Evolutionary conservation across 2,797 vertebrate genomes (phyloP).

Genomic region (Rhyacichthys aspro): DNA sequence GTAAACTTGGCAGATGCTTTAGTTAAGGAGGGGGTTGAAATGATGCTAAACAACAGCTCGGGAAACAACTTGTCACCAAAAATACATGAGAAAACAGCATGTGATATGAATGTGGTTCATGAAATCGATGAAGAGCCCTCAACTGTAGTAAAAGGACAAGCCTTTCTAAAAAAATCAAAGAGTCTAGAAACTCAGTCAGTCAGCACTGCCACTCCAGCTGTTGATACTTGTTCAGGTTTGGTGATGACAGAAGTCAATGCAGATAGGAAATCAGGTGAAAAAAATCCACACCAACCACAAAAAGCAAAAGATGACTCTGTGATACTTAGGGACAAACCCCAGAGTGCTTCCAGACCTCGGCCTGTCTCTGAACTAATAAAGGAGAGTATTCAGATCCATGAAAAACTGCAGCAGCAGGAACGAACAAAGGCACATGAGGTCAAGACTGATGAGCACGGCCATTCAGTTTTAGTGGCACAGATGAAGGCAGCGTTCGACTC

Average conservation of each 20-base stretch:
- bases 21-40: conserved; percentile 20
- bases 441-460: conserved; percentile 72
- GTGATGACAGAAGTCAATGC: conserved; percentile 22
- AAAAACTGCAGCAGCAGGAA: conserved; percentile 78
- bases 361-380: conserved; percentile 82
- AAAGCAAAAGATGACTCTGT: conserved; percentile 39
- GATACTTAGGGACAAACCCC: conserved; percentile 47
- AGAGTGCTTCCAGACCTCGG: conserved; percentile 58
- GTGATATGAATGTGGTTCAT: conserved; percentile 32
- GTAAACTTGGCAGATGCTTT: conserved; percentile 19
- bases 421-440: conserved; percentile 69
- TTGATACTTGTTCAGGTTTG: conserved; percentile 20
- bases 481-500: conserved; percentile 84
- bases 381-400: conserved; percentile 78
- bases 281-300: conserved; percentile 15
- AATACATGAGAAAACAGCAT: conserved; percentile 45
- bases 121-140: conserved; percentile 48
- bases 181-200: conserved; percentile 19
- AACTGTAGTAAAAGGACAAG: conserved; percentile 20
- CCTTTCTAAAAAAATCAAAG: conserved; percentile 2
- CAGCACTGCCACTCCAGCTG: conserved; percentile 18
- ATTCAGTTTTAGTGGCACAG: conserved; percentile 79
- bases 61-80: conserved; percentile 28
- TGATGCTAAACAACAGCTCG: conserved; percentile 7
- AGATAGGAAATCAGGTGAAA: conserved; percentile 34